Percentiles rank a stretch among this genome's conserved stretches.
These are phyloP conservation scores for Psephotus haematonotus DNA, from an alignment of 2,113 vertebrate genomes.

Conservation along the genomic window DNA sequence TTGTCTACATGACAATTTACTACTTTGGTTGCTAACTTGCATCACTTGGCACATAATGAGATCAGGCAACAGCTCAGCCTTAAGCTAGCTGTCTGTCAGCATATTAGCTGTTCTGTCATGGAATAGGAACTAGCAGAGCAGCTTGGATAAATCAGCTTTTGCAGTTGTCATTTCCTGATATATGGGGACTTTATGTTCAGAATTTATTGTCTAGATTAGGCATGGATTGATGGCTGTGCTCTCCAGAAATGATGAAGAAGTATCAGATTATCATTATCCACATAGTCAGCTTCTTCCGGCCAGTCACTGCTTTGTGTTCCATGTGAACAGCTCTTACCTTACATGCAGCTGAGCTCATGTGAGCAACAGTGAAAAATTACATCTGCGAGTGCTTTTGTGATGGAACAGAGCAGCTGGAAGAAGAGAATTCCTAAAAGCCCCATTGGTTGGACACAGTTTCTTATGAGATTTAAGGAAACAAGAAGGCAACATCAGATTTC, in stretches of 20 bases:
- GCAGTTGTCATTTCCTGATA: slow-evolving; percentile 31
- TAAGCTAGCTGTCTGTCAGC: slow-evolving; percentile 51
- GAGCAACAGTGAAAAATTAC: neutral
- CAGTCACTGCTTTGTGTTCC: neutral
- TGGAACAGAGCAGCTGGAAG: neutral
- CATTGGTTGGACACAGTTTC: neutral
- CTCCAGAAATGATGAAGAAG: slow-evolving; percentile 12
- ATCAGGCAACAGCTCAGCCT: slow-evolving; percentile 37
- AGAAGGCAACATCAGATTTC: neutral
- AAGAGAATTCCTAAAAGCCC: neutral
- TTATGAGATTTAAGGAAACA: neutral
- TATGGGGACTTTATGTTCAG: neutral
- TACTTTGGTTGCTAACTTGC: neutral
- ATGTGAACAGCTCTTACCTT: neutral
- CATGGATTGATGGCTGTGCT: slow-evolving; percentile 25
- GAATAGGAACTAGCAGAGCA: slow-evolving; percentile 10
- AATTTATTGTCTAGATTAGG: slow-evolving; percentile 34
- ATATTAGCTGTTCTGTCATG: slow-evolving; percentile 19
- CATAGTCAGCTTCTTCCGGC: neutral
- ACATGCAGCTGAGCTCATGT: neutral
- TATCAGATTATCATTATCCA: slow-evolving; percentile 12
- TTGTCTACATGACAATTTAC: neutral
- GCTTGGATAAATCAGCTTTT: slow-evolving; percentile 54
- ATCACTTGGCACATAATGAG: slow-evolving; percentile 43
- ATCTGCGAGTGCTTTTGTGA: neutral